These are phyloP conservation scores for Hystrix brachyura DNA, from an alignment of 2,113 vertebrate species.

Conservation along the genomic window DNA sequence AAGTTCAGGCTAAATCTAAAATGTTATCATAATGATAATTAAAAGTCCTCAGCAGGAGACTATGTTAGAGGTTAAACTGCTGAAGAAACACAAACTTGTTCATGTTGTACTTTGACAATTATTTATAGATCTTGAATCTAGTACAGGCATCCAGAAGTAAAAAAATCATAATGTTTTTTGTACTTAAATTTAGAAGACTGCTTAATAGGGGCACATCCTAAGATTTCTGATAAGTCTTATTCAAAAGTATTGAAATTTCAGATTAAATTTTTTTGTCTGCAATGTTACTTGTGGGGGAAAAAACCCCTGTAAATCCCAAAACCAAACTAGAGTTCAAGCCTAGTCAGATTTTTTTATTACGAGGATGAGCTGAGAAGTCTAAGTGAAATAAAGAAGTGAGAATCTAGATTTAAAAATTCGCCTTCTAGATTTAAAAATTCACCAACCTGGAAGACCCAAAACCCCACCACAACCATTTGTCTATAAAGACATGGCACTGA, in stretches of 20 bases:
- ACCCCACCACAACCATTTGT: neutral
- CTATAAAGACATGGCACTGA: neutral
- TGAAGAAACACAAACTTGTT: neutral
- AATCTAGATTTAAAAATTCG: conserved; percentile 53
- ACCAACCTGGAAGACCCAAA: neutral
- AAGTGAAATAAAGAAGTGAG: conserved; percentile 32
- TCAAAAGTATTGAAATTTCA: conserved; percentile 31
- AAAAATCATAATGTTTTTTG: conserved; percentile 6
- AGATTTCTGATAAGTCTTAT: conserved; percentile 42
- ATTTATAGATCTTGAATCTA: conserved; percentile 32
- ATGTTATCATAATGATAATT: neutral
- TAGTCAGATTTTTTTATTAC: conserved; percentile 30
- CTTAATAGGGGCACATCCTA: conserved; percentile 38
- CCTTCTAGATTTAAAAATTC: neutral
- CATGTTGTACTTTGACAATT: neutral
- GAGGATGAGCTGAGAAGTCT: neutral
- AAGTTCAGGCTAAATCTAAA: neutral
- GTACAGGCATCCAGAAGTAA: neutral
- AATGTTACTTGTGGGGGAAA: neutral
- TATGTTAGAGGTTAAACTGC: neutral
- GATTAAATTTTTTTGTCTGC: conserved; percentile 41
- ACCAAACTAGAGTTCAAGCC: neutral
- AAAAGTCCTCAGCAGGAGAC: neutral
- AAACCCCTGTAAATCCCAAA: neutral
- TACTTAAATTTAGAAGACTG: conserved; percentile 18